Conservation (phyloP, 2,888 invertebrate genomes). For the Andrena chrysosceles region DNA sequence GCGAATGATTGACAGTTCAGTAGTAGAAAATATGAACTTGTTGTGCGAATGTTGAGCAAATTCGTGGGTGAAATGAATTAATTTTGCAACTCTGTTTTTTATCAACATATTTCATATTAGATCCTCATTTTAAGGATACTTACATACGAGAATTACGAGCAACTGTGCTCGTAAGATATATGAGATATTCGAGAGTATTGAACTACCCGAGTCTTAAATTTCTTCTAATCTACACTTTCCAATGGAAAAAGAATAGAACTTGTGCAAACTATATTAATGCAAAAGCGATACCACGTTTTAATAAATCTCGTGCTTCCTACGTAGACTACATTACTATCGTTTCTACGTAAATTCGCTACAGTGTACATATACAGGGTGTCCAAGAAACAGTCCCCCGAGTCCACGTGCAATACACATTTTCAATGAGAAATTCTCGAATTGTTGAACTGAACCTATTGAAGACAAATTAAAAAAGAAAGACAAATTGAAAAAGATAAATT, state of each 20-base stretch:
- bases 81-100: conserved; percentile 23
- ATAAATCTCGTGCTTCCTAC: conserved; percentile 29
- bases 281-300: conserved; percentile 1
- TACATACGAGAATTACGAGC: neutral
- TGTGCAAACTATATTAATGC: neutral
- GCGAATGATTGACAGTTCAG: neutral
- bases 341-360: conserved; percentile 40
- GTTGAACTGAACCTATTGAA: no score
- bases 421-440: no score
- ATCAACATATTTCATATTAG: conserved; percentile 7
- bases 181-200: neutral
- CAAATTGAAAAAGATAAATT: no score
- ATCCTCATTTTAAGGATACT: neutral
- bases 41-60: conserved; percentile 1
- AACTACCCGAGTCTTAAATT: neutral
- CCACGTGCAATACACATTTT: neutral
- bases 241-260: neutral
- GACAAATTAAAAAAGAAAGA: no score
- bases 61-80: conserved; percentile 22
- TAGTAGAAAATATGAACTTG: conserved; percentile 13
- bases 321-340: conserved; percentile 34
- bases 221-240: neutral
- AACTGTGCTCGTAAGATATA: conserved; percentile 2
- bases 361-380: conserved; percentile 2
- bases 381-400: neutral